Base-by-base conservation (phyloP, 2,797 vertebrate genomes). In the Cryptoblepharus egeriae region DNA sequence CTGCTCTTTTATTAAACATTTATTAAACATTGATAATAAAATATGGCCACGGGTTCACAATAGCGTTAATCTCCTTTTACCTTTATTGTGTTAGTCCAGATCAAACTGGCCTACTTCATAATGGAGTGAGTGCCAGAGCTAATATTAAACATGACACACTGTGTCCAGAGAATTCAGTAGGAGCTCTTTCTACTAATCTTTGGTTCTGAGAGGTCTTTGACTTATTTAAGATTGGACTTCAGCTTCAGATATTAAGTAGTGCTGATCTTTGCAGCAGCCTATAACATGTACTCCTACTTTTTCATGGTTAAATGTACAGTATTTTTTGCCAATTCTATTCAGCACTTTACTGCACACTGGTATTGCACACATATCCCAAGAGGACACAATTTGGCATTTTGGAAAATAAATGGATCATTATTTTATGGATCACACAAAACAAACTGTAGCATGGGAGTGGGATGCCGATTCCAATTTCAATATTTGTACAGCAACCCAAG, bases 21-120 rank as follows among this genome's bases (percentile, higher is more conserved):
- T 80, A 72, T 80, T 73, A 80, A 80, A 71, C 45, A 80, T 32
- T 64, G n/a, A 63, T 63, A 52, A 64, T 35, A 80, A 80, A 63
- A 37, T 63, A 64, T 35, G 42, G 42, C 42, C 72, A 72, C 52
- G 15, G 58, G 9, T 71, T 71, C 68, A 32, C 78, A 80, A 26
- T 32, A 32, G n/a, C 26, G 30, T 61, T 71, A 71, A 60, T 80
- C 39, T 71, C 28, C 16, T 28, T 79, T 69, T 32, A 32, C 20
- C 1, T 35, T n/a, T 80, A 63, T 64, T 7, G 12, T 80, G 30
- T 73, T n/a, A 7, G 3, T 52, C 16, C 58, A 80, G 58, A 52
- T 64, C 69, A 72, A 52, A 52, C 58, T 52, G 30, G 42, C 42
- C 78, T 73, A 73, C 26, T 60, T 60, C 55, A 70, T 32, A 71